A percentile compares a stretch with the other conserved stretches of the same genome.
These are phyloP conservation scores for Apamea epomidion DNA, from an alignment of 2,888 invertebrate species.

Conservation along the genomic window DNA sequence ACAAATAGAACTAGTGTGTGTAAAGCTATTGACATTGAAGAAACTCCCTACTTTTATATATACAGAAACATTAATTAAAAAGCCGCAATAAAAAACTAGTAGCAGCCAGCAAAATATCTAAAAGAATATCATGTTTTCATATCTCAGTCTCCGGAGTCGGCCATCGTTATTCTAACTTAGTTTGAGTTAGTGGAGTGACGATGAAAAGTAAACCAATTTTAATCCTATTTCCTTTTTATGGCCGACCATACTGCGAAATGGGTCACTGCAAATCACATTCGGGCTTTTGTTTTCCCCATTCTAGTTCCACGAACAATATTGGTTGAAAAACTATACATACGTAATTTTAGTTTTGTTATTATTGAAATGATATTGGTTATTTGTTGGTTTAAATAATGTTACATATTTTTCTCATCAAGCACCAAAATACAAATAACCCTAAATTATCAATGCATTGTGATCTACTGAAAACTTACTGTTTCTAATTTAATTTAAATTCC, in stretches of 20 bases:
- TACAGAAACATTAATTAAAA: not conserved
- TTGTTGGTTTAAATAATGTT: not conserved
- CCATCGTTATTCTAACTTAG: constrained; percentile 38
- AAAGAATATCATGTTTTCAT: constrained; percentile 2
- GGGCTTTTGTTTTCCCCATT: constrained; percentile 42
- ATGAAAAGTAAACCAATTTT: constrained; percentile 60
- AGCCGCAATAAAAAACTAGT: not conserved
- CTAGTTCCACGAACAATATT: constrained; percentile 32
- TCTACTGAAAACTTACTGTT: not conserved
- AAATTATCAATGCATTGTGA: not conserved
- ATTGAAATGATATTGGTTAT: constrained; percentile 9
- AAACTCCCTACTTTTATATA: not conserved
- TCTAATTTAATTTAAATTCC: not conserved
- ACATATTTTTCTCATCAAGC: not conserved
- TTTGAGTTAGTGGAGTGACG: constrained; percentile 38
- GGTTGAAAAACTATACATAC: constrained; percentile 46
- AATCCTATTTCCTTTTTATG: constrained; percentile 59
- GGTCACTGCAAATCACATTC: constrained; percentile 62
- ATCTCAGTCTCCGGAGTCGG: constrained; percentile 5
- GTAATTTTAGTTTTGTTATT: constrained; percentile 25
- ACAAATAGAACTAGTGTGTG: not conserved
- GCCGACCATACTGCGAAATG: constrained; percentile 49
- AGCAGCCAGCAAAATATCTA: not conserved
- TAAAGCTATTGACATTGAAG: not conserved
- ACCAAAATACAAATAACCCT: not conserved